A percentile compares a stretch with the other conserved stretches of the same genome.
Conservation (phyloP, 1,140 invertebrate genomes). For the Kradibia gibbosae region DNA sequence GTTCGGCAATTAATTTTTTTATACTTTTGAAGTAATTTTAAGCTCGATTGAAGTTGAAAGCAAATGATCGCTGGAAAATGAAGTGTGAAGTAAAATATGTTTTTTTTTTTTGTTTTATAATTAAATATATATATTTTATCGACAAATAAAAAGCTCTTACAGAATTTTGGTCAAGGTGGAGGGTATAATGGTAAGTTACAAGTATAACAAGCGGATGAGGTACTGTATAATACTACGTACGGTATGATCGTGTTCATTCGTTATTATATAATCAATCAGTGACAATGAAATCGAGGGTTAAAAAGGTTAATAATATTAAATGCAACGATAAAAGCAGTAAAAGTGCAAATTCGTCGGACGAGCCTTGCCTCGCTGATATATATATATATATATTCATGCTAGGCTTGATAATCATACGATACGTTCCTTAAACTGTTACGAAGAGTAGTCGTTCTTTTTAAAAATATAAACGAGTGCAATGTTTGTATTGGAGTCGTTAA, state of each 20-base stretch:
- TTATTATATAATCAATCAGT: conserved; percentile 45
- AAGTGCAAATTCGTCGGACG: conserved; percentile 13
- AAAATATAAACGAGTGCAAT: neutral
- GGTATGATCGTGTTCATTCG: conserved; percentile 30
- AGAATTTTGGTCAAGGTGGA: conserved; percentile 31
- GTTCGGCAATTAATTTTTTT: neutral
- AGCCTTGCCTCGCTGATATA: neutral
- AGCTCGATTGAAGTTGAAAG: neutral
- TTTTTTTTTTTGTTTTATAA: no score
- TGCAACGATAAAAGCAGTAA: conserved; percentile 35
- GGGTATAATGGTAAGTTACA: conserved; percentile 31
- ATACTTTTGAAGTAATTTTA: neutral
- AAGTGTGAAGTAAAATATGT: conserved; percentile 18
- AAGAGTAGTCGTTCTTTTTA: neutral
- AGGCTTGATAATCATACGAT: conserved; percentile 8
- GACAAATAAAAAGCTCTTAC: conserved; percentile 45
- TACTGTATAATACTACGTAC: conserved; percentile 48
- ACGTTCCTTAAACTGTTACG: neutral
- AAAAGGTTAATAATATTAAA: conserved; percentile 30
- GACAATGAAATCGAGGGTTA: conserved; percentile 27
- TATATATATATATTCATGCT: conserved; percentile 1
- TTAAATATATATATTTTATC: conserved; percentile 49
- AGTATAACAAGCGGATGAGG: conserved; percentile 42
- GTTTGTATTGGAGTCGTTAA: neutral
- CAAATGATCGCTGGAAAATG: neutral